Evolutionary conservation across 1,140 invertebrate genomes (phyloP), one percentile per base, ranked within the genome.

Genomic region (Drosophila rufa): DNA sequence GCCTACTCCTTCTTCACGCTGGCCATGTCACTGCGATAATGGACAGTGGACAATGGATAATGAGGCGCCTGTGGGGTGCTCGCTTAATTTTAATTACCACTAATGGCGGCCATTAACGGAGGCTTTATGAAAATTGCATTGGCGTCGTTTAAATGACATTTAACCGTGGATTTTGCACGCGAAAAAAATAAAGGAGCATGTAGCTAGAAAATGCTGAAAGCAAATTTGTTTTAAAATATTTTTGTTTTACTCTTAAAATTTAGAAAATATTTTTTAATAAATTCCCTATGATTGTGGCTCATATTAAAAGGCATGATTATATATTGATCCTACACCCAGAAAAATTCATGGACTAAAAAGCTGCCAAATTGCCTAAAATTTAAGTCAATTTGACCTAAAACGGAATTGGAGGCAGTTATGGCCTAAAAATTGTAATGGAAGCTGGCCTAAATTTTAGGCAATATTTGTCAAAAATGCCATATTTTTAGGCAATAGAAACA

Each of bases 111-210:
- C 53, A 85, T 82, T 85, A 71, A 57, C 47, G 42, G n/a, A 19
- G 25, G 50, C 59, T 55, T 83, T 70, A 89, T 87, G 65, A 79
- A 86, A 82, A 71, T 66, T 82, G 70, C 69, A 86, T 74, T 68
- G 77, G 45, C 33, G 25, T 50, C 84, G 58, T 74, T 87, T 89
- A 89, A 86, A 89, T 83, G 60, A 11, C 83, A 46, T 61, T 83
- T 77, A 83, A 60, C 33, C 33, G 50, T 6, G 11, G 36, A 51
- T 53, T 46, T 42, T 69, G 38, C 56, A 76, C 71, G 30, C 25
- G 9, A 6, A 12, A 30, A 55, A 59, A 67, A 45, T 14, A 30
- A 2, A 12, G 2, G 8, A 25, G 4, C 12, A 5, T 14, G 8
- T 12, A 22, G 8, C 0, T 4, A 22, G 14, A 22, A 22, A 22